Conservation (phyloP, 2,797 vertebrate species). For the Halcyon leucocephala region DNA sequence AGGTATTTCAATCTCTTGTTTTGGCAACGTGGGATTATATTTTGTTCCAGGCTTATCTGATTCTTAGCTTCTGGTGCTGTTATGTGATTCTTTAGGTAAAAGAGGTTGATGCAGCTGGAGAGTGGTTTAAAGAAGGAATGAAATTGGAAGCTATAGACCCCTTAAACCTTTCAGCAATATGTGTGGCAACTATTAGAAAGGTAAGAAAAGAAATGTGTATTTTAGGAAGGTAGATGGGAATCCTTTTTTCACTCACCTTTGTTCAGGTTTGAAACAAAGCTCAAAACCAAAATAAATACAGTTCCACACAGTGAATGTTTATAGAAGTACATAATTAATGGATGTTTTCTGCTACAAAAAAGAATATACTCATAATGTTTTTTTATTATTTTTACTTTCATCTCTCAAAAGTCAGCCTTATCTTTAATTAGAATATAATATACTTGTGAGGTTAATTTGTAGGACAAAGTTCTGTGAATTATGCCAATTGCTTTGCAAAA, state of each 20-base stretch:
- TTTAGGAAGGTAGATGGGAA: not conserved
- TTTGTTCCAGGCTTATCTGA: not conserved
- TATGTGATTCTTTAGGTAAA: slow-evolving; percentile 84
- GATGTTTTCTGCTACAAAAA: not conserved
- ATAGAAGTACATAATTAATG: too few relatives aligned
- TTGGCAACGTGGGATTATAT: not conserved
- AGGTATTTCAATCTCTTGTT: not conserved
- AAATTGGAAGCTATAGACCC: slow-evolving; percentile 98
- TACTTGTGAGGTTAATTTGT: not conserved
- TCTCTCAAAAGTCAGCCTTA: not conserved
- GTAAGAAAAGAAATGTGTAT: slow-evolving; percentile 72
- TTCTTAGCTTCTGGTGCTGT: slow-evolving; percentile 21
- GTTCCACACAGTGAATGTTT: not conserved
- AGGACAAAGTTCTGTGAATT: not conserved
- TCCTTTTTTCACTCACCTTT: not conserved
- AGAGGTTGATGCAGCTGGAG: slow-evolving; percentile 93
- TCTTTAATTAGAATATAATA: not conserved
- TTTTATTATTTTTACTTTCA: not conserved
- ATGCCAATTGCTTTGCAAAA: not conserved
- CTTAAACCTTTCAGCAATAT: slow-evolving; percentile 98
- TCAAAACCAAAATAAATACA: not conserved
- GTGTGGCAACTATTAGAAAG: slow-evolving; percentile 98
- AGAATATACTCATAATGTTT: not conserved
- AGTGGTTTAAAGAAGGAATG: slow-evolving; percentile 99
- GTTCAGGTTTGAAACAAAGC: not conserved